Base-by-base conservation (phyloP, 1,140 invertebrate genomes). In the Caenorhabditis briggsae region DNA sequence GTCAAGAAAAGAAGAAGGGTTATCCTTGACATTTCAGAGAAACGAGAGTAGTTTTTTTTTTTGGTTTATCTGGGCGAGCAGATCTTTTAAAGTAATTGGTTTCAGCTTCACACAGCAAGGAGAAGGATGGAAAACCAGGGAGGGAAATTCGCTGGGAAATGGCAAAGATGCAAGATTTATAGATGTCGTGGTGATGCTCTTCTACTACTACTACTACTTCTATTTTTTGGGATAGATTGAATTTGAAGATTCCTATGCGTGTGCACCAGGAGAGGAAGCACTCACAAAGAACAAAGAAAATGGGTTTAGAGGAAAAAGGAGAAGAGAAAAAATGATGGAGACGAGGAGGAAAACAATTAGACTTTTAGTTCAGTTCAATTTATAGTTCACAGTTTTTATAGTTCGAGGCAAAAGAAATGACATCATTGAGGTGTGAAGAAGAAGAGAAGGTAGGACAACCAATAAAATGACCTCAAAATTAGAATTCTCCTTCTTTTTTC, bases 131-230 rank as follows among this genome's bases (percentile, higher is more conserved):
- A 3, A 33, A 33, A 33, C 33, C 33, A 53, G 50, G 50, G 61
- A 65, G 70, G 53, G n/a, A 23, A 74, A 78, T 23, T 14, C 70
- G 20, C 70, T 78, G 48, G n/a, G 46, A 78, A 78, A 78, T 78
- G 70, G 70, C 70, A 78, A 78, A 50, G 70, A 78, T 78, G 70
- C 46, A 78, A 78, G 70, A 78, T 78, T 78, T 78, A 78, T 78
- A 50, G 70, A 33, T 23, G 70, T 50, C 65, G 65, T 74, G 43
- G 33, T 50, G 70, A 23, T 50, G 46, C 20, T 6, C 46, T 20
- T 46, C 41, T 64, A n/a, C 61, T 8, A 20, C 64, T 12, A 12
- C 25, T 70, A 14, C 23, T 23, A 25, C 23, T 25, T 11, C 59
- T 23, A 61, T 23, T 20, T 20, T 61, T 61, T 61, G 23, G 18